These are phyloP conservation scores for Tautogolabrus adspersus DNA, from an alignment of 2,113 vertebrate species.

Conservation along the genomic window DNA sequence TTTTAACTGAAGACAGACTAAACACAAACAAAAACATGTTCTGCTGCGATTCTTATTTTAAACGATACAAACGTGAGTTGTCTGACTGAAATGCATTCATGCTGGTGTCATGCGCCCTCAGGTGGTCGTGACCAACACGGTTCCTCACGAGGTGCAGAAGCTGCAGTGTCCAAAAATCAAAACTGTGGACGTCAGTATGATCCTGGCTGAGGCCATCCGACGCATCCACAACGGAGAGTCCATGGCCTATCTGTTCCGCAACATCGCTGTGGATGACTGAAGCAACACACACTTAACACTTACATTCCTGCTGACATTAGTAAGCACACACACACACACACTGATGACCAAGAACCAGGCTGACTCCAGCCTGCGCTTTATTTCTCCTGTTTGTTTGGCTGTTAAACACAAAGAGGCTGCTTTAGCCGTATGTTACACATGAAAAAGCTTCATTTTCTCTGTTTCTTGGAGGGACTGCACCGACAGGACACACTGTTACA, in stretches of 20 bases:
- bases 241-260: conserved; percentile 97
- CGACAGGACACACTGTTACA: conserved; percentile 22
- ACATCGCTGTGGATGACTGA: conserved; percentile 96
- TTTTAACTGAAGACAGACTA: too few relatives aligned
- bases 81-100: background rate
- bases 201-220: conserved; percentile 95
- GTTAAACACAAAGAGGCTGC: background rate
- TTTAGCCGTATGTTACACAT: conserved; percentile 16
- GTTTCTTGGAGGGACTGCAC: conserved; percentile 9
- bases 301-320: conserved; percentile 14
- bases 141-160: conserved; percentile 98
- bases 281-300: conserved; percentile 18
- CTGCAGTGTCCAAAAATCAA: conserved; percentile 99
- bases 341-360: conserved; percentile 29
- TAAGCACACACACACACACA: conserved; percentile 5
- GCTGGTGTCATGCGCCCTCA: conserved; percentile 47
- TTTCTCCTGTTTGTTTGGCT: conserved; percentile 33
- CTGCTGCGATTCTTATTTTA: too few relatives aligned
- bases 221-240: conserved; percentile 98
- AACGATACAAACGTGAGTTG: too few relatives aligned
- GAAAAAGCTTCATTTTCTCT: conserved; percentile 28
- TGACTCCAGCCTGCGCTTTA: background rate
- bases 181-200: conserved; percentile 98
- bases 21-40: too few relatives aligned
- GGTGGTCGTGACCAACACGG: conserved; percentile 98